Conservation (phyloP, 92 coral and sea anemone species). For the Ricordea florida region DNA sequence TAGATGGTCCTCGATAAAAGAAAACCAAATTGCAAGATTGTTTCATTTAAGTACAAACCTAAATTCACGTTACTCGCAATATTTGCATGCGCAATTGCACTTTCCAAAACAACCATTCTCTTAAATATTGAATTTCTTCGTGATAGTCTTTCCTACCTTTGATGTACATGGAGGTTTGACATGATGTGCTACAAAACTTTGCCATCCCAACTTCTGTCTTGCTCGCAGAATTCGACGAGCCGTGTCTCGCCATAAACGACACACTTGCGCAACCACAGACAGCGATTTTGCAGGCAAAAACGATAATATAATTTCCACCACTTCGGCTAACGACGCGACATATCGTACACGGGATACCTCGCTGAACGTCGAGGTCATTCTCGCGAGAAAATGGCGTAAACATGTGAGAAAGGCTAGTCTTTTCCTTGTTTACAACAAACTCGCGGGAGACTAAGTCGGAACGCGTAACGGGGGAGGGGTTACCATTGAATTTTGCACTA, state of each 20-base stretch:
- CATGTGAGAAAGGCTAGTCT: no score
- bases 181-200: constrained; percentile 76
- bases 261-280: constrained; percentile 71
- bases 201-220: constrained; percentile 71
- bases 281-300: constrained; percentile 86
- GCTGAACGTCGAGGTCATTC: constrained; percentile 64
- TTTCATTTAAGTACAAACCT: no score
- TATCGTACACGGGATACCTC: constrained; percentile 36
- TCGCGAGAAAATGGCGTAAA: background rate
- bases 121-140: no score
- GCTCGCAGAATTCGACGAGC: constrained; percentile 74
- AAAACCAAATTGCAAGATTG: no score
- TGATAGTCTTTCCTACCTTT: constrained; percentile 60
- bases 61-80: no score
- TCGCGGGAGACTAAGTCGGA: no score
- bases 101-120: no score
- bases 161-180: constrained; percentile 82
- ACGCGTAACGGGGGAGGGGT: no score
- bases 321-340: constrained; percentile 71
- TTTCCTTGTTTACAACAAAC: no score
- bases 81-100: no score
- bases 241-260: constrained; percentile 87
- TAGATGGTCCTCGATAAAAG: no score
- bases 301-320: constrained; percentile 78
- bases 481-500: no score